Evolutionary conservation across 2,113 vertebrate genomes (phyloP).

Genomic region (Laticauda laticaudata): DNA sequence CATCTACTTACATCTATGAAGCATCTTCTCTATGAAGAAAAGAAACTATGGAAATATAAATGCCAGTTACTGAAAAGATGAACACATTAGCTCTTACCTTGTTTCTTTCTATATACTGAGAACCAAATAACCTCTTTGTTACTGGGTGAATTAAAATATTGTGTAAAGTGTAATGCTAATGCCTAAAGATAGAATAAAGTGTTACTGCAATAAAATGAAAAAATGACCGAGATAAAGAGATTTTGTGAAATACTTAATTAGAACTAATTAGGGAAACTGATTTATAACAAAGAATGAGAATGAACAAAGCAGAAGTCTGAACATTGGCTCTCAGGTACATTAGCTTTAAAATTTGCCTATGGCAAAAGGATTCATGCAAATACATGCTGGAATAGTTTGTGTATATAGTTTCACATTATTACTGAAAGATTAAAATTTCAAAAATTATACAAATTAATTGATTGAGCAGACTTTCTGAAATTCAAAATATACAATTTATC

Average conservation of each 20-base stretch:
- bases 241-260: slow-evolving; percentile 53
- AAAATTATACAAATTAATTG: not conserved
- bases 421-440: not conserved
- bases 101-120: not conserved
- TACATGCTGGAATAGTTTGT: not conserved
- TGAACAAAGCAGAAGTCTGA: slow-evolving; percentile 13
- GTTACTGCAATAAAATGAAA: slow-evolving; percentile 52
- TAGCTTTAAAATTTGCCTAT: not conserved
- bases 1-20: not conserved
- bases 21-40: not conserved
- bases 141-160: slow-evolving; percentile 34
- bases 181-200: slow-evolving; percentile 40
- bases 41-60: not conserved
- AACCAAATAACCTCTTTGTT: slow-evolving; percentile 45
- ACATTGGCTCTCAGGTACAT: slow-evolving; percentile 19
- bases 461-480: not conserved
- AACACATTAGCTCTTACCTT: not conserved
- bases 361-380: not conserved
- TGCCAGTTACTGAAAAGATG: slow-evolving; percentile 3
- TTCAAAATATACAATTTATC: not conserved
- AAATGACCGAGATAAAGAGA: slow-evolving; percentile 49
- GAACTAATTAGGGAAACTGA: slow-evolving; percentile 57
- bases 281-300: slow-evolving; percentile 50
- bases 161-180: slow-evolving; percentile 39
- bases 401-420: not conserved